phyloP scores from a whole-genome alignment of 2,797 vertebrate genomes.

The Halcyon leucocephala region DNA sequence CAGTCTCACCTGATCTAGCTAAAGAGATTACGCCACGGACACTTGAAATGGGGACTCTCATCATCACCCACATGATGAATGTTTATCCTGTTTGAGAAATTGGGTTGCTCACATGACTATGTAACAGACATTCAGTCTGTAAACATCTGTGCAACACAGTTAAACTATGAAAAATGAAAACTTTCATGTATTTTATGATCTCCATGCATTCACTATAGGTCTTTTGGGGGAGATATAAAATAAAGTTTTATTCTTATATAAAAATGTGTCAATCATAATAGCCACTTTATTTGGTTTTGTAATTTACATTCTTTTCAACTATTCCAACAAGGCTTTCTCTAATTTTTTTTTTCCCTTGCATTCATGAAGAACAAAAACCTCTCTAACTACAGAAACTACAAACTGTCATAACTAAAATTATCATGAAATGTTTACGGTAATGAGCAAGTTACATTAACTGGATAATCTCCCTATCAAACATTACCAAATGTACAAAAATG shows the following conservation, averaged over 20 bases:
- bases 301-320: neutral
- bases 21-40: neutral
- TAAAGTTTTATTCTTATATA: neutral
- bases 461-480: neutral
- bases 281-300: neutral
- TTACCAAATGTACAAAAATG: neutral
- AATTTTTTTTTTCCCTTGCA: neutral
- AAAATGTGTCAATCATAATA: neutral
- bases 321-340: neutral
- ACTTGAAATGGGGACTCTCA: neutral
- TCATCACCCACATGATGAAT: too few species aligned
- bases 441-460: neutral
- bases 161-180: neutral
- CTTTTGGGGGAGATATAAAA: neutral
- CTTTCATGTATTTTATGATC: neutral
- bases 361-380: neutral
- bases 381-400: neutral
- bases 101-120: neutral
- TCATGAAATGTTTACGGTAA: neutral
- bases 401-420: neutral
- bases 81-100: neutral
- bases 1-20: neutral
- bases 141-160: neutral
- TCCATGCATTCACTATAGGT: neutral
- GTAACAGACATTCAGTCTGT: neutral